A percentile compares a stretch with the other conserved stretches of the same genome.
Evolutionary conservation across 2,888 invertebrate species (phyloP).

Genomic region (Leptinotarsa peninsularis): DNA sequence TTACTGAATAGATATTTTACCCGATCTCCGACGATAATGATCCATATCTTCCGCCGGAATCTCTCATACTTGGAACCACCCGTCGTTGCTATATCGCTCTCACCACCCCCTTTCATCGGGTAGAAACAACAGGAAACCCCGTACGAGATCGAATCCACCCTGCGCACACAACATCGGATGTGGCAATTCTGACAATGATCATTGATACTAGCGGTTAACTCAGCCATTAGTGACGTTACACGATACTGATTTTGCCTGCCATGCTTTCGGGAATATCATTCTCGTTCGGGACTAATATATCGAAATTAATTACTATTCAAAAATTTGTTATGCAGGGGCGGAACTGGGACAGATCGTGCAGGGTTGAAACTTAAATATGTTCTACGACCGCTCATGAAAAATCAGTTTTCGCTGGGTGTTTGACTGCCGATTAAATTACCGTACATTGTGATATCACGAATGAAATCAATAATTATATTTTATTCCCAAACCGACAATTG

Average conservation of each 20-base stretch:
- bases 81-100: conserved; percentile 4
- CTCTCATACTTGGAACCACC: conserved; percentile 1
- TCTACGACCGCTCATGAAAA: too few species aligned
- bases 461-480: too few species aligned
- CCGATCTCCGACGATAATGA: neutral
- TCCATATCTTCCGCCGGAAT: conserved; percentile 14
- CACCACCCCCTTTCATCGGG: conserved; percentile 13
- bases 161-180: conserved; percentile 33
- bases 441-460: too few species aligned
- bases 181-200: conserved; percentile 35
- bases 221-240: conserved; percentile 21
- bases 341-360: neutral
- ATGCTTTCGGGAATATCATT: conserved; percentile 25
- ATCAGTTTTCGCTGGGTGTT: too few species aligned
- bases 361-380: too few species aligned
- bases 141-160: conserved; percentile 11
- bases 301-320: conserved; percentile 22
- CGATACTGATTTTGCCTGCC: conserved; percentile 12
- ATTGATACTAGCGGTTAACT: conserved; percentile 32
- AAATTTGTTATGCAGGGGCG: conserved; percentile 1
- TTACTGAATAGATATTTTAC: too few species aligned
- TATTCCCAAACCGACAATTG: too few species aligned
- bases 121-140: conserved; percentile 15
- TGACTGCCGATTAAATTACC: too few species aligned
- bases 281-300: conserved; percentile 22